Percentiles rank a stretch among this genome's conserved stretches.
phyloP scores from a whole-genome alignment of 2,797 vertebrate species.

The Balearica regulorum region DNA sequence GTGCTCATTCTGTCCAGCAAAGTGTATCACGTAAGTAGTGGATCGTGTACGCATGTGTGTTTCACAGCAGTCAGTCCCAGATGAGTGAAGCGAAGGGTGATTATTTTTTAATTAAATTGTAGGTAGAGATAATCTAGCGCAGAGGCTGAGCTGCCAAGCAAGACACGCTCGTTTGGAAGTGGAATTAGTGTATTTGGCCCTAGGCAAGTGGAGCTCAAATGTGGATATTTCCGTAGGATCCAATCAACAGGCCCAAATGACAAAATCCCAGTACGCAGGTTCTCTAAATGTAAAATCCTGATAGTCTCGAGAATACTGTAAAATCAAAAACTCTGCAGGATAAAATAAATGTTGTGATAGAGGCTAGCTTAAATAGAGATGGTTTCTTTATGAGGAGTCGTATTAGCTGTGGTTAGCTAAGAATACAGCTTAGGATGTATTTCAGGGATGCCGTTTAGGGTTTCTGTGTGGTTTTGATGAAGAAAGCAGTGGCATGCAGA shows the following conservation, averaged over 20 bases:
- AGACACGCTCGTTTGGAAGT: conserved; percentile 15
- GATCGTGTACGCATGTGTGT: neutral
- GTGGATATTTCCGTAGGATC: conserved; percentile 31
- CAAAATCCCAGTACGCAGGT: neutral
- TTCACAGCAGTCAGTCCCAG: neutral
- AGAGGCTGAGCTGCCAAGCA: conserved; percentile 36
- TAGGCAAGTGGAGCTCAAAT: conserved; percentile 1
- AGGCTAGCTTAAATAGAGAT: neutral
- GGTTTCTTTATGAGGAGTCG: neutral
- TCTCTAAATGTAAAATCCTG: conserved; percentile 15
- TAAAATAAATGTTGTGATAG: neutral
- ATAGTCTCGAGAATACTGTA: neutral
- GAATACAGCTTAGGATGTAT: neutral
- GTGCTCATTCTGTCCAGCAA: conserved; percentile 93
- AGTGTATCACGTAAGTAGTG: conserved; percentile 90
- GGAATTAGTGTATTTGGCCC: conserved; percentile 46
- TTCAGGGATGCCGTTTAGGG: neutral
- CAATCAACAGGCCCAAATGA: conserved; percentile 11
- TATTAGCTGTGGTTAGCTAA: neutral
- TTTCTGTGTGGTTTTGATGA: neutral
- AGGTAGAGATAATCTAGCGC: neutral
- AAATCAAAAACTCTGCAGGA: neutral
- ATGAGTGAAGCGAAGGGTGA: neutral
- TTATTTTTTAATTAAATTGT: conserved; percentile 53
- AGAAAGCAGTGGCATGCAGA: neutral